Conservation (phyloP, 2,113 vertebrate genomes). For the Bufo gargarizans region DNA sequence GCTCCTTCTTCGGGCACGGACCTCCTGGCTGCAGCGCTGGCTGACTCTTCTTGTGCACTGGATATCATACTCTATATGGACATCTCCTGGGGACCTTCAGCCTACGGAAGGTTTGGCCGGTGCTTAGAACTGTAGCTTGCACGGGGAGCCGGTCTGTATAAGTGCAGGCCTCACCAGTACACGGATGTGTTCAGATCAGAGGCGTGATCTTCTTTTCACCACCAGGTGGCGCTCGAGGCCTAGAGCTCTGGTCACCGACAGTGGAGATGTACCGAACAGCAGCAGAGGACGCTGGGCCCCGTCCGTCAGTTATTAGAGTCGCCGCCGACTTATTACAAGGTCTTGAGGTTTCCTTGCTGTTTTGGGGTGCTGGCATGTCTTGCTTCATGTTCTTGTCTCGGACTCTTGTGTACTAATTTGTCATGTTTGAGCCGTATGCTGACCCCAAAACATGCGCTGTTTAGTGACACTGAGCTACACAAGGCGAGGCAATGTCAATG, state of each 20-base stretch:
- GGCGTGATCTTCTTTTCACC: neutral
- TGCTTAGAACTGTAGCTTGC: neutral
- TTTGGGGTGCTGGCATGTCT: too few relatives aligned
- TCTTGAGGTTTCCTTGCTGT: too few relatives aligned
- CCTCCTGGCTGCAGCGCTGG: constrained; percentile 74
- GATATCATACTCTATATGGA: constrained; percentile 66
- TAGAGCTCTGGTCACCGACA: neutral
- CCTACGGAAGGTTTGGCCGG: neutral
- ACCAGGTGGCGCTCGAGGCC: neutral
- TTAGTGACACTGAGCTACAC: too few relatives aligned
- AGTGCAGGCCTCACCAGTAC: too few relatives aligned
- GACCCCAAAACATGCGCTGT: neutral
- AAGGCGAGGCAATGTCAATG: neutral
- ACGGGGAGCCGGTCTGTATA: too few relatives aligned
- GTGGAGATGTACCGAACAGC: neutral
- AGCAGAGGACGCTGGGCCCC: too few relatives aligned
- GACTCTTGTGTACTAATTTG: too few relatives aligned
- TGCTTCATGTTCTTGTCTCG: too few relatives aligned
- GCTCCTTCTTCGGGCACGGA: constrained; percentile 78
- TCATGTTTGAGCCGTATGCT: neutral
- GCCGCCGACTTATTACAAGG: too few relatives aligned
- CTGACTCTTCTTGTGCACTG: constrained; percentile 71
- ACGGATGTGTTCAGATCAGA: neutral
- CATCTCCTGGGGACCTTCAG: neutral
- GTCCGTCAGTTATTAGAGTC: too few relatives aligned